Base-by-base conservation (phyloP, 2,797 vertebrate genomes). In the Melanotaenia boesemani region DNA sequence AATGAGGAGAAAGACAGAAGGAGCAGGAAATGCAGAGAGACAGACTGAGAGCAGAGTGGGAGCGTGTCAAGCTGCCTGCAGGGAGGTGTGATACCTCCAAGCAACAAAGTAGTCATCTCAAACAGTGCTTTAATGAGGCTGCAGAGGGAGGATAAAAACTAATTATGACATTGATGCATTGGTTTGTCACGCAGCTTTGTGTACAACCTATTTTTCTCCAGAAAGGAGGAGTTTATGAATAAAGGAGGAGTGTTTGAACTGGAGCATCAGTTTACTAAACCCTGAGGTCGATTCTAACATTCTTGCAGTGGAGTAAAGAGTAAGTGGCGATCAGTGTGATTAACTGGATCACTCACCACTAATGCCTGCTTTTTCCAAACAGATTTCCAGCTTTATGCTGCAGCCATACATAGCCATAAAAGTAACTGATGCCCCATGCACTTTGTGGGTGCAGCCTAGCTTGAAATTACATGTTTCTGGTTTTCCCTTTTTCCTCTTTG, bases 141-240 rank as follows among this genome's bases (percentile, higher is more conserved):
- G 81, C 80, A 63, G 77, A 74, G 80, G 77, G 81, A 76, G 85
- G 88, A 87, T 79, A 78, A 87, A 87, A 90, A 88, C 81, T 81
- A 88, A 88, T 89, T 44, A 85, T 90, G 89, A 92, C 90, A 88
- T 39, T 93, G 91, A 92, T 92, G 83, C 70, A 92, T 89, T 80
- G 75, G 82, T 82, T 34, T 87, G 84, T 78, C 12, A 24, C 6
- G 20, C 63, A 63, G 74, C 62, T 78, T 69, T 66, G 68, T 39
- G 63, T 32, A 41, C 56, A 67, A 61, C 72, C 82, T 74, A 57
- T 70, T 84, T 76, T 71, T 84, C 72, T 72, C 24, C 65, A 18
- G 4, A 18, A 46, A 6, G 6, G 44, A 46, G 16, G 66, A 63
- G 70, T 80, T 85, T 80, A 59, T 77, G 74, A 83, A 86, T 68